These are phyloP conservation scores for Micropoecilia bifurca DNA, from an alignment of 2,797 vertebrate genomes.

Conservation along the genomic window DNA sequence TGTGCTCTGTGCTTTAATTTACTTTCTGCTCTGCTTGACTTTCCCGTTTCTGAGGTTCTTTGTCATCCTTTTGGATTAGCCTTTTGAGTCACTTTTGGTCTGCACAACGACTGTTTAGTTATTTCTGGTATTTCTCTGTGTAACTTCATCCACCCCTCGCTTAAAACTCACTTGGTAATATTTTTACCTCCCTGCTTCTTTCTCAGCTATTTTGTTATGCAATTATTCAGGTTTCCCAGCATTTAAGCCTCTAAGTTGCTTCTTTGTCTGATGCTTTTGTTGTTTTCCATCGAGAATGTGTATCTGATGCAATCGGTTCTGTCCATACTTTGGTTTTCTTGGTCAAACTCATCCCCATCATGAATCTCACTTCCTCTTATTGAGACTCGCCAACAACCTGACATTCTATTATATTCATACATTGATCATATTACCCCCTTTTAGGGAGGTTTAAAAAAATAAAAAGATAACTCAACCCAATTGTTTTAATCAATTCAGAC, in stretches of 20 bases:
- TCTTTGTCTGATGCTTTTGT: neutral
- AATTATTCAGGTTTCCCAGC: neutral
- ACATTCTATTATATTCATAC: neutral
- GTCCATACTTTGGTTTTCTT: neutral
- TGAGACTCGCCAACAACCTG: neutral
- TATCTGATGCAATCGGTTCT: neutral
- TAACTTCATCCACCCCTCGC: neutral
- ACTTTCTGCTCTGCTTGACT: neutral
- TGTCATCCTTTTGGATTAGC: neutral
- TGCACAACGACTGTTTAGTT: neutral
- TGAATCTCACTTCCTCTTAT: neutral
- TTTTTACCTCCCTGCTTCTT: neutral
- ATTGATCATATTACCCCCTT: neutral
- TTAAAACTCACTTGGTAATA: neutral
- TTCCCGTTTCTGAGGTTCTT: neutral
- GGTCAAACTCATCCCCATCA: neutral
- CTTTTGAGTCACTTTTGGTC: neutral
- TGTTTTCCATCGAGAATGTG: neutral
- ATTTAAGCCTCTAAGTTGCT: neutral
- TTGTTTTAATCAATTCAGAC: neutral
- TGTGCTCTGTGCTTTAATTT: neutral
- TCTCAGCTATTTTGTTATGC: neutral
- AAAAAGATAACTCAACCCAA: neutral
- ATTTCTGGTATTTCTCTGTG: neutral
- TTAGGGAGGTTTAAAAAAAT: neutral